Conservation (phyloP, 2,797 vertebrate genomes). For the Pelochelys cantorii region DNA sequence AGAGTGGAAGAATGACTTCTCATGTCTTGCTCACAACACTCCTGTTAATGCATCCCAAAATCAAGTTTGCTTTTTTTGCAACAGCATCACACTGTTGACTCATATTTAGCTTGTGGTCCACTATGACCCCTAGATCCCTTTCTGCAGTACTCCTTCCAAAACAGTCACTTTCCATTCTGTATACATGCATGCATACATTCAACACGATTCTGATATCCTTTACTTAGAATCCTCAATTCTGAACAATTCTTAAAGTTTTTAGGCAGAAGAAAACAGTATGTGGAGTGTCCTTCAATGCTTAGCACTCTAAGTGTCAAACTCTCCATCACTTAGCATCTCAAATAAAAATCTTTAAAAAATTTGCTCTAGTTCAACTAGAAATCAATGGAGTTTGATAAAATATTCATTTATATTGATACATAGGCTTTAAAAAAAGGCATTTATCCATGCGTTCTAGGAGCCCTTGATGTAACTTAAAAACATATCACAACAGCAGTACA, state of each 20-base stretch:
- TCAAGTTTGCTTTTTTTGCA: too few relatives aligned
- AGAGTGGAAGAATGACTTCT: too few relatives aligned
- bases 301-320: not conserved
- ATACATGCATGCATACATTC: not conserved
- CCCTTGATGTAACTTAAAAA: not conserved
- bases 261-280: not conserved
- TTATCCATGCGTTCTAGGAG: not conserved
- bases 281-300: conserved; percentile 8
- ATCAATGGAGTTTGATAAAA: not conserved
- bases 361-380: not conserved
- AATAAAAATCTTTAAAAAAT: not conserved
- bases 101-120: too few relatives aligned
- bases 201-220: not conserved
- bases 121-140: too few relatives aligned
- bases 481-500: not conserved
- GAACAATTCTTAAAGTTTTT: not conserved
- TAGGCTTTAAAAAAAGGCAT: not conserved
- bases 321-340: not conserved
- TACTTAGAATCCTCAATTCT: not conserved
- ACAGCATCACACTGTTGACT: too few relatives aligned
- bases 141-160: too few relatives aligned
- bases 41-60: too few relatives aligned
- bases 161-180: too few relatives aligned
- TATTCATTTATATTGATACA: not conserved
- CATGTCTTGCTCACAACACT: too few relatives aligned